Evolutionary conservation across 1,140 invertebrate genomes (phyloP).

Genomic region (Mactra quadrangularis): DNA sequence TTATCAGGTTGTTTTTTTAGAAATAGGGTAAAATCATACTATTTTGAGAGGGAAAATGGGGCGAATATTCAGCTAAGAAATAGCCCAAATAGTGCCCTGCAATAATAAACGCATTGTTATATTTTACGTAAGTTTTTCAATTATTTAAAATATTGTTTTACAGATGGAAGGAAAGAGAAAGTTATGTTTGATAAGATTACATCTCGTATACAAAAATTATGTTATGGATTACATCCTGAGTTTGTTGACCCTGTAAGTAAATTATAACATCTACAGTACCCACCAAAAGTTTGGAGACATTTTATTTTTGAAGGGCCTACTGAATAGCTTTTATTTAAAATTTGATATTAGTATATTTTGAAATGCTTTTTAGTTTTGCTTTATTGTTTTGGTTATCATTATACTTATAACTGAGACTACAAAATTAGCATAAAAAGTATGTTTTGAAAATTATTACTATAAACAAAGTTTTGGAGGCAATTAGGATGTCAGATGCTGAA

Average conservation of each 20-base stretch:
- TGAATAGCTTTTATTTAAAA: no score
- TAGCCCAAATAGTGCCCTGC: background rate
- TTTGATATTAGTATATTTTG: no score
- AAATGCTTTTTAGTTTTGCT: no score
- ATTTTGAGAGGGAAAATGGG: background rate
- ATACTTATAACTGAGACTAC: no score
- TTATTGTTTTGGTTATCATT: no score
- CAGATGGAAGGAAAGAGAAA: conserved; percentile 94
- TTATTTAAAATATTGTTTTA: conserved; percentile 53
- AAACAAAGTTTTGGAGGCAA: no score
- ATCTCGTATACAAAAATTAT: conserved; percentile 96
- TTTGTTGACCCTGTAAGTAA: conserved; percentile 96
- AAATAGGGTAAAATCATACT: background rate
- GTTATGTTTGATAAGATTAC: conserved; percentile 99
- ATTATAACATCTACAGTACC: no score
- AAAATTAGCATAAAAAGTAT: no score
- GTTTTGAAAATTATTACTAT: no score
- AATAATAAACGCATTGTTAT: background rate
- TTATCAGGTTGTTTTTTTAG: background rate
- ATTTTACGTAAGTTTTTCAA: background rate
- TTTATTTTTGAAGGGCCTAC: no score
- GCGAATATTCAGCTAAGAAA: background rate
- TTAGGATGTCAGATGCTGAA: no score
- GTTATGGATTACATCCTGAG: conserved; percentile 97
- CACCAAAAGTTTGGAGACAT: no score